Evolutionary conservation across 1,140 invertebrate species (phyloP).

Genomic region (Prorops nasuta): DNA sequence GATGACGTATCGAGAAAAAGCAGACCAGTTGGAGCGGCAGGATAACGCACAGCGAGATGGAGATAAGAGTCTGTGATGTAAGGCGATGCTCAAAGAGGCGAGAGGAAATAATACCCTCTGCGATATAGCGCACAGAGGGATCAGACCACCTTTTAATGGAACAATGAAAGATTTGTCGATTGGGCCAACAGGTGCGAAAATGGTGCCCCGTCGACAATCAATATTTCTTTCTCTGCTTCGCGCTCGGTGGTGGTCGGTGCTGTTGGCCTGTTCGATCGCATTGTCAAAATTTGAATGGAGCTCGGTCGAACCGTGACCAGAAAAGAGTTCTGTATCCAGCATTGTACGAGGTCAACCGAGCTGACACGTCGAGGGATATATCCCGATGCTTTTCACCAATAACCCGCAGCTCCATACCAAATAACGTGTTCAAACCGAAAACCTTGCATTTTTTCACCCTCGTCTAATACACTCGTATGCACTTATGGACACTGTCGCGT

Average conservation of each 20-base stretch:
- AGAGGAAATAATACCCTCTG: not conserved
- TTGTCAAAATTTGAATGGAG: conserved; percentile 18
- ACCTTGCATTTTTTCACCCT: too few species aligned
- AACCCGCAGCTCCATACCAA: too few species aligned
- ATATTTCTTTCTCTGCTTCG: conserved; percentile 12
- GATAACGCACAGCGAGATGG: not conserved
- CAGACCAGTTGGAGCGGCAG: too few species aligned
- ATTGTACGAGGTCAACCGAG: not conserved
- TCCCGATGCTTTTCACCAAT: too few species aligned
- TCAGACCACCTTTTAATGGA: not conserved
- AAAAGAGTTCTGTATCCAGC: not conserved
- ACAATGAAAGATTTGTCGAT: conserved; percentile 9
- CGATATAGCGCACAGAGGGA: not conserved
- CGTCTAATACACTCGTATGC: too few species aligned
- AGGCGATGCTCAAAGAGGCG: not conserved
- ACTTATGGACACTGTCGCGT: too few species aligned
- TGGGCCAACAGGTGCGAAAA: conserved; percentile 20
- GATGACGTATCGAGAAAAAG: not conserved
- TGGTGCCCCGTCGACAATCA: conserved; percentile 3
- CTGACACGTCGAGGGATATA: too few species aligned
- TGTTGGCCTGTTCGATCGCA: conserved; percentile 20
- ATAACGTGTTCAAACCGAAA: too few species aligned
- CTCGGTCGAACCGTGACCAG: conserved; percentile 2
- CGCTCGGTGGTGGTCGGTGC: not conserved
- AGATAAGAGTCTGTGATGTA: not conserved